Conservation (phyloP, 1,140 invertebrate genomes). For the Zaprionus vittiger region DNA sequence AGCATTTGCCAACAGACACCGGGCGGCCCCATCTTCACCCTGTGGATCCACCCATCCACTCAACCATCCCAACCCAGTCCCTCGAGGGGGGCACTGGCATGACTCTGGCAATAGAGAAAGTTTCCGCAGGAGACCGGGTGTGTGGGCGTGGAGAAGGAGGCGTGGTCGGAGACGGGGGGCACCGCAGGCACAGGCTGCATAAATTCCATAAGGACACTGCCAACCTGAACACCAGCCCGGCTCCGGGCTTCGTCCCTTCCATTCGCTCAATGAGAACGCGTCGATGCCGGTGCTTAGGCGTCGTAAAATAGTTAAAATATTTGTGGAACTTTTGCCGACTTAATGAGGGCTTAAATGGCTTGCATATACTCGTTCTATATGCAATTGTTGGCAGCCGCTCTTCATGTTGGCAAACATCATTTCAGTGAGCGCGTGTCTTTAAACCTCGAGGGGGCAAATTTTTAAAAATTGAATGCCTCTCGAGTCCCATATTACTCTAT, state of each 20-base stretch:
- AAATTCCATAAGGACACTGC: slow-evolving; percentile 53
- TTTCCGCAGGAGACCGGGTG: slow-evolving; percentile 34
- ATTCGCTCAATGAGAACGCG: slow-evolving; percentile 14
- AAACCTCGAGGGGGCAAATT: not conserved
- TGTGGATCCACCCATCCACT: not conserved
- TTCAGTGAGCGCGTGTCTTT: not conserved
- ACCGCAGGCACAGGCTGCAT: slow-evolving; percentile 50
- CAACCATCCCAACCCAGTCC: not conserved
- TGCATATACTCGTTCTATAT: slow-evolving; percentile 40
- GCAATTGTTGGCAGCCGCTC: slow-evolving; percentile 36
- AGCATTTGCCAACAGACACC: slow-evolving; percentile 34
- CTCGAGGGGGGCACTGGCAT: slow-evolving; percentile 4
- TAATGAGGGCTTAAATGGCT: slow-evolving; percentile 66
- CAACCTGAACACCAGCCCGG: slow-evolving; percentile 22
- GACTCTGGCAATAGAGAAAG: slow-evolving; percentile 47
- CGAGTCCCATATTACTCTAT: not conserved
- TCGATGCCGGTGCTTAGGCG: slow-evolving; percentile 52
- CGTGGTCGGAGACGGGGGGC: not conserved
- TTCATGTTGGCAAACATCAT: slow-evolving; percentile 13
- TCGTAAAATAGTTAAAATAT: slow-evolving; percentile 67
- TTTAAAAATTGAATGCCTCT: not conserved
- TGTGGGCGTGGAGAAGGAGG: not conserved
- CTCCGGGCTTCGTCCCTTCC: not conserved
- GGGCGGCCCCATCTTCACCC: not conserved
- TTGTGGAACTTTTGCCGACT: slow-evolving; percentile 56